Evolutionary conservation across 2,113 vertebrate genomes (phyloP).

Genomic region (Chaenogobius annularis): DNA sequence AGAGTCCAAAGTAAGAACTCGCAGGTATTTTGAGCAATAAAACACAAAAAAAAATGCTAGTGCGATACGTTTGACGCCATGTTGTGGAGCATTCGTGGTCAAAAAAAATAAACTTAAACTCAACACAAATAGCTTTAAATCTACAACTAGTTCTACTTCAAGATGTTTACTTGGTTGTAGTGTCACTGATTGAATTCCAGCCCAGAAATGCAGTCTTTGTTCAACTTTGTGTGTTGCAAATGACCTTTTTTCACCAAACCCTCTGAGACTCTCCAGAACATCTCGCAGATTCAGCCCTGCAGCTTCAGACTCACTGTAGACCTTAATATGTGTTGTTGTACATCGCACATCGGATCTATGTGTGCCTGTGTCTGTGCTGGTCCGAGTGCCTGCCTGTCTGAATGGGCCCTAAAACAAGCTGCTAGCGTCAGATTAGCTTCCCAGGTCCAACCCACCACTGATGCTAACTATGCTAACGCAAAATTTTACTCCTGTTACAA

Average conservation of each 20-base stretch:
- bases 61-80: too few relatives aligned
- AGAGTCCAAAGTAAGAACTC: too few relatives aligned
- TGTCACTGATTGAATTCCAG: neutral
- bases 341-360: constrained; percentile 60
- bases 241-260: constrained; percentile 21
- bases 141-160: too few relatives aligned
- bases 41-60: too few relatives aligned
- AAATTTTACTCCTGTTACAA: constrained; percentile 17
- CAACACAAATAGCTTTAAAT: too few relatives aligned
- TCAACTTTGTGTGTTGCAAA: neutral
- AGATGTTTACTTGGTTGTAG: neutral
- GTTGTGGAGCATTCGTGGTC: too few relatives aligned
- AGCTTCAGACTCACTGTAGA: neutral
- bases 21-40: too few relatives aligned
- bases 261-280: constrained; percentile 20
- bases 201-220: constrained; percentile 8
- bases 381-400: constrained; percentile 41
- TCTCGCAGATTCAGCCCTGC: neutral
- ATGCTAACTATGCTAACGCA: constrained; percentile 26
- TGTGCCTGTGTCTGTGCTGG: constrained; percentile 57
- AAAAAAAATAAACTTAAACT: too few relatives aligned
- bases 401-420: constrained; percentile 16
- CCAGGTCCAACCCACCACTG: constrained; percentile 8
- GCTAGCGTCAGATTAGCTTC: constrained; percentile 19
- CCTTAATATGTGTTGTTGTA: constrained; percentile 37